phyloP scores from a whole-genome alignment of 2,888 invertebrate genomes.

The Petrolisthes cinctipes region DNA sequence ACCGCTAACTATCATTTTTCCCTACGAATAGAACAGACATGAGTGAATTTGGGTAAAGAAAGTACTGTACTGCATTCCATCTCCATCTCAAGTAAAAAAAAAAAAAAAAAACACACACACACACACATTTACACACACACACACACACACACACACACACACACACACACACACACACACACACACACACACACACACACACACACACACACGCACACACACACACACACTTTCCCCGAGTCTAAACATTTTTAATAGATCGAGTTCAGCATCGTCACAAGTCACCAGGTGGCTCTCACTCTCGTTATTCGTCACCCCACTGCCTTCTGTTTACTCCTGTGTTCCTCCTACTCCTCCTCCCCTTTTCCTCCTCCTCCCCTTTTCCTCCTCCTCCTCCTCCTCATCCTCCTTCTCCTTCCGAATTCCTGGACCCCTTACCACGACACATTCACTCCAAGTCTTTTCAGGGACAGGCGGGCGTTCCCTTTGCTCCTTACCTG shows the following conservation, averaged over 20 bases:
- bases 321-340: background rate
- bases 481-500: background rate
- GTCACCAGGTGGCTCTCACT: no score
- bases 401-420: background rate
- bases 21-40: no score
- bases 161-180: constrained; percentile 4
- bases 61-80: no score
- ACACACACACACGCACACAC: constrained; percentile 20
- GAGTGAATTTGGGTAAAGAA: no score
- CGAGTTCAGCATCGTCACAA: no score
- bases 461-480: background rate
- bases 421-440: background rate
- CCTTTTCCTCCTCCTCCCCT: background rate
- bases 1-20: no score
- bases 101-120: background rate
- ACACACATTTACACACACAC: background rate
- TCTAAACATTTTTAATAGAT: background rate
- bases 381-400: background rate
- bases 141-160: background rate
- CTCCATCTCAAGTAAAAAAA: no score
- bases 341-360: background rate
- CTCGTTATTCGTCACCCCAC: no score
- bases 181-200: constrained; percentile 18
- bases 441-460: background rate
- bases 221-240: no score